Evolutionary conservation across 2,797 vertebrate genomes (phyloP).

Genomic region (Hirundo rustica): DNA sequence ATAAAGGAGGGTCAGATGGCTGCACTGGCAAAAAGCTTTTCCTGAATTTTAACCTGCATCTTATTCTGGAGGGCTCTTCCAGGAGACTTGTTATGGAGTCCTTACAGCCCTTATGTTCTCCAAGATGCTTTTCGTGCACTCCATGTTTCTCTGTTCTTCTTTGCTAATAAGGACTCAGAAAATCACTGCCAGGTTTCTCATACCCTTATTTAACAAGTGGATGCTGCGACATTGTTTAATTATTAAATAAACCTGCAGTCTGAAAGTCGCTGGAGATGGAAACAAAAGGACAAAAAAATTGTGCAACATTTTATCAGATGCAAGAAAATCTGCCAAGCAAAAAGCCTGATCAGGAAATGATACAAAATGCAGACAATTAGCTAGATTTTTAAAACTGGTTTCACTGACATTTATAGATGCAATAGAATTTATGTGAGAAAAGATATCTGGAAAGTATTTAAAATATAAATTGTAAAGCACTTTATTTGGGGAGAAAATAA

Average conservation of each 20-base stretch:
- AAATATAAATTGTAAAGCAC: not conserved
- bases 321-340: not conserved
- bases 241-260: not conserved
- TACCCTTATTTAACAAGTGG: not conserved
- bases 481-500: not conserved
- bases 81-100: not conserved
- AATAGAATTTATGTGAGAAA: not conserved
- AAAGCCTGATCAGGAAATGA: not conserved
- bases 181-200: not conserved
- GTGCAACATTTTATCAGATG: not conserved
- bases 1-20: not conserved
- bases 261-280: not conserved
- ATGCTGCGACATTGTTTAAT: not conserved
- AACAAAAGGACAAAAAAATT: not conserved
- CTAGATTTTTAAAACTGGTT: not conserved
- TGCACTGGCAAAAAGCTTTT: not conserved
- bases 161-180: not conserved
- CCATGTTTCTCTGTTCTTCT: not conserved
- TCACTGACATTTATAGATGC: not conserved
- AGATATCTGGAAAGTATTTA: not conserved
- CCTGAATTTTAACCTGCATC: not conserved
- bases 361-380: not conserved
- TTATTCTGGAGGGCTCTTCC: not conserved
- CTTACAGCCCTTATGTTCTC: not conserved
- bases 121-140: not conserved